phyloP scores from a whole-genome alignment of 1,140 invertebrate genomes.

The Ooceraea biroi region DNA sequence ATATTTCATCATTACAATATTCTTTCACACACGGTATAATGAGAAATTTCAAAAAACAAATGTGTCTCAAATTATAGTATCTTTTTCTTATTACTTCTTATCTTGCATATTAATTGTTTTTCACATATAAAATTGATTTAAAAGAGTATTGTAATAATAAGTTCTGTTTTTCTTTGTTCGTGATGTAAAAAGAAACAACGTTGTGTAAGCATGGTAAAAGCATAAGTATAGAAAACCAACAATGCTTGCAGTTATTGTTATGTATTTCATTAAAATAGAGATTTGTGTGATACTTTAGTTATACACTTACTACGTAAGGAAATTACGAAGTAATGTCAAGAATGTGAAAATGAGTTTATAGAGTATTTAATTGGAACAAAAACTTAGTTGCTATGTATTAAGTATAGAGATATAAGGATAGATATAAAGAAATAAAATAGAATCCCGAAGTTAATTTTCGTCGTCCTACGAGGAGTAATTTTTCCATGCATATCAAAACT shows the following conservation, averaged over 20 bases:
- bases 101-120: constrained; percentile 33
- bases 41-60: constrained; percentile 25
- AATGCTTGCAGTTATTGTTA: constrained; percentile 57
- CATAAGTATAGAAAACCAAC: constrained; percentile 22
- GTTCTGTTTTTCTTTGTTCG: constrained; percentile 38
- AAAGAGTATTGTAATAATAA: constrained; percentile 41
- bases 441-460: background rate
- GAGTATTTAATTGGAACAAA: constrained; percentile 79
- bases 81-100: constrained; percentile 41
- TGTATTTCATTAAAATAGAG: constrained; percentile 54
- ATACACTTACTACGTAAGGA: constrained; percentile 53
- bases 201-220: background rate
- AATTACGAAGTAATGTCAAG: constrained; percentile 59
- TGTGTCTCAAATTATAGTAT: constrained; percentile 33
- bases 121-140: constrained; percentile 36
- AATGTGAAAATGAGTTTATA: constrained; percentile 71
- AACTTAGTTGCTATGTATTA: constrained; percentile 77
- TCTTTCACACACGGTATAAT: background rate
- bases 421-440: constrained; percentile 45
- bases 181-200: constrained; percentile 19
- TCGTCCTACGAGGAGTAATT: background rate
- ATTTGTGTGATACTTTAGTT: constrained; percentile 75
- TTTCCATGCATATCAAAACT: background rate
- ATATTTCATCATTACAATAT: background rate
- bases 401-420: no score